A percentile compares a stretch with the other conserved stretches of the same genome.
phyloP scores from a whole-genome alignment of 2,113 vertebrate genomes.

The Euleptes europaea region DNA sequence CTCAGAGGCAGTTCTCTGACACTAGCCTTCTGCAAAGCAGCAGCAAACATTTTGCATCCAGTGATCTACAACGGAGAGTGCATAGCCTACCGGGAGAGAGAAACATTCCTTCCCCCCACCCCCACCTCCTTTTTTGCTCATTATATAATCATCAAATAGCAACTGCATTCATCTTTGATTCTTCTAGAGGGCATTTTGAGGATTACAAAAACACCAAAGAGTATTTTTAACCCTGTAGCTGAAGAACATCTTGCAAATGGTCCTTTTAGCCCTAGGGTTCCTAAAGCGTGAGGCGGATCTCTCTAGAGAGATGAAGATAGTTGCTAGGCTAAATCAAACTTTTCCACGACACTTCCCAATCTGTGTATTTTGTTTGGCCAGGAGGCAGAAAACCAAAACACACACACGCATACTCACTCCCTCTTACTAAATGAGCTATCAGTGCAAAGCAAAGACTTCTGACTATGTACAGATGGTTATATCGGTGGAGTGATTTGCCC shows the following conservation, averaged over 20 bases:
- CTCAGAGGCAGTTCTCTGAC: not conserved
- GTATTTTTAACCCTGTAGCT: not conserved
- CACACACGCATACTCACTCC: not conserved
- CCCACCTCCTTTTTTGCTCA: not conserved
- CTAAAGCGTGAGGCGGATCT: not conserved
- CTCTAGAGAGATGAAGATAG: not conserved
- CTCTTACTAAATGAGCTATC: not conserved
- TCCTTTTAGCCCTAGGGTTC: not conserved
- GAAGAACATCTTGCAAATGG: conserved; percentile 14
- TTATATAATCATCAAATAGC: not conserved
- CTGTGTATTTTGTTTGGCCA: not conserved
- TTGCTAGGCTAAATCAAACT: not conserved
- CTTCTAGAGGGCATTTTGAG: conserved; percentile 5
- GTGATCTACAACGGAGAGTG: not conserved
- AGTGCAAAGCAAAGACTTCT: not conserved
- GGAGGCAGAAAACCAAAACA: not conserved
- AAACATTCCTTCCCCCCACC: not conserved
- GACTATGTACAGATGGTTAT: not conserved
- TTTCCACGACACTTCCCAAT: not conserved
- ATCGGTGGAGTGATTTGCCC: not conserved
- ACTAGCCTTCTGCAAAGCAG: not conserved
- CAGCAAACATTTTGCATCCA: not conserved
- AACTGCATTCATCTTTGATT: not conserved
- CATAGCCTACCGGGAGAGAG: not conserved
- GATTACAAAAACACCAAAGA: not conserved